phyloP scores from a whole-genome alignment of 2,888 invertebrate genomes.

The Volucella zonaria region DNA sequence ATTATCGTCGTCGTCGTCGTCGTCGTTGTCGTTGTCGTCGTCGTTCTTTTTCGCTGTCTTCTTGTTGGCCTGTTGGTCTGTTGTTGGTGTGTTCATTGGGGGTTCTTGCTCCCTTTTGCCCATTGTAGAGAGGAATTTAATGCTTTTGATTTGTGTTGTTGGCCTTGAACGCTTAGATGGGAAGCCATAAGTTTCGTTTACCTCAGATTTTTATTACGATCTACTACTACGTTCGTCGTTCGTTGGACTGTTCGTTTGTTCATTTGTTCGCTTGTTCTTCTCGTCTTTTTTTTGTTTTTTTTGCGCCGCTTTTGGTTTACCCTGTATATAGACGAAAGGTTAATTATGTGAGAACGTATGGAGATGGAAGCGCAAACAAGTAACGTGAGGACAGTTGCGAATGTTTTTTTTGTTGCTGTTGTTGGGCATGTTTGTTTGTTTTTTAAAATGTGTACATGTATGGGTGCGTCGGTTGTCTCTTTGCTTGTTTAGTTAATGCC shows the following conservation, averaged over 20 bases:
- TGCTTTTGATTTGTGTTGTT: slow-evolving; percentile 72
- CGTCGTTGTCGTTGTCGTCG: neutral
- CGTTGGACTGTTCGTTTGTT: neutral
- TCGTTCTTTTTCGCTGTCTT: neutral
- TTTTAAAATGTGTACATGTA: slow-evolving; percentile 22
- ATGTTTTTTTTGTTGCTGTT: slow-evolving; percentile 46
- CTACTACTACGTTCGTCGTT: neutral
- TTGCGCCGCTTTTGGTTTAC: slow-evolving; percentile 25
- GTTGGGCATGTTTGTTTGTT: slow-evolving; percentile 20
- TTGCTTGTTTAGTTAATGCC: neutral
- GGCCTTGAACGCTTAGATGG: slow-evolving; percentile 74
- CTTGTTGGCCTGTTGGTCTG: neutral
- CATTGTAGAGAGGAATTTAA: slow-evolving; percentile 68
- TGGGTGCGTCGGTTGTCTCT: neutral
- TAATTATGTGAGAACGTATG: slow-evolving; percentile 74
- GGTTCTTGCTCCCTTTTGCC: slow-evolving; percentile 72
- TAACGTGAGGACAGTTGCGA: slow-evolving; percentile 69
- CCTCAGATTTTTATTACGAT: slow-evolving; percentile 70
- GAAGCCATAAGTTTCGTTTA: slow-evolving; percentile 74
- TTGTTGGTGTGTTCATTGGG: slow-evolving; percentile 27
- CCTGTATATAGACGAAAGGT: slow-evolving; percentile 69
- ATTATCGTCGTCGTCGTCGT: neutral
- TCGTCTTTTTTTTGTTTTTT: neutral
- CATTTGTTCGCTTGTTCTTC: slow-evolving; percentile 22
- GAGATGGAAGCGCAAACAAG: slow-evolving; percentile 39